Evolutionary conservation across 2,797 vertebrate genomes (phyloP), one percentile per base, ranked within the genome.

Genomic region (Bovichtus variegatus): DNA sequence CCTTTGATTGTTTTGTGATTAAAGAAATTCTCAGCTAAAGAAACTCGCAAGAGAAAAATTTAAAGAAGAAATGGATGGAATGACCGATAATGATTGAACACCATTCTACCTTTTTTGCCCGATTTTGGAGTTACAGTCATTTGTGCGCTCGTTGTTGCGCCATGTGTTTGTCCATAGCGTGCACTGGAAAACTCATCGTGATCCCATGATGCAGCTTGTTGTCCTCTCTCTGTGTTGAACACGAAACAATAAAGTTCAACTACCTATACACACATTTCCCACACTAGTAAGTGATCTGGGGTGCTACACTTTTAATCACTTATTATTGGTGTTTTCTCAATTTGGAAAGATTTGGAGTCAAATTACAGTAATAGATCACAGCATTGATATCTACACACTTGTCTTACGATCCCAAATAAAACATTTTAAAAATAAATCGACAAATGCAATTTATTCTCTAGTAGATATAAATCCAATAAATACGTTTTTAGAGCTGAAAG

Each of bases 81-180:
- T 40, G 0, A 13, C 3, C 0, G 2, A 60, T 12, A 10, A 40
- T 34, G 19, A 50, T 11, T 27, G 19, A 44, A 11, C 21, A 10
- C 6, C 11, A 21, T 11, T 9, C 6, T 81, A 91, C 89, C 84
- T 81, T 83, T 62, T 44, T n/a, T 63, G 13, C 18, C 44, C 3
- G 75, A 44, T 10, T n/a, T 81, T 9, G 1, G 15, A 38, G 9
- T 9, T 6, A 0, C 13, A 4, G 2, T 21, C 27, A 0, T 43
- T 8, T 19, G 31, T 19, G 6, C 16, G 25, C 25, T 29, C 47
- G 50, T 43, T 6, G 43, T 7, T n/a, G 2, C 34, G 70, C 36
- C 70, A 0, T 31, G 6, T 21, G 16, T 5, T 64, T 18, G 21
- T 36, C n/a, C 55, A n/a, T 6, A n/a, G n/a, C 3, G 29, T 1